Evolutionary conservation across 2,888 invertebrate species (phyloP).

Genomic region (Hirtodrosophila alboralis): DNA sequence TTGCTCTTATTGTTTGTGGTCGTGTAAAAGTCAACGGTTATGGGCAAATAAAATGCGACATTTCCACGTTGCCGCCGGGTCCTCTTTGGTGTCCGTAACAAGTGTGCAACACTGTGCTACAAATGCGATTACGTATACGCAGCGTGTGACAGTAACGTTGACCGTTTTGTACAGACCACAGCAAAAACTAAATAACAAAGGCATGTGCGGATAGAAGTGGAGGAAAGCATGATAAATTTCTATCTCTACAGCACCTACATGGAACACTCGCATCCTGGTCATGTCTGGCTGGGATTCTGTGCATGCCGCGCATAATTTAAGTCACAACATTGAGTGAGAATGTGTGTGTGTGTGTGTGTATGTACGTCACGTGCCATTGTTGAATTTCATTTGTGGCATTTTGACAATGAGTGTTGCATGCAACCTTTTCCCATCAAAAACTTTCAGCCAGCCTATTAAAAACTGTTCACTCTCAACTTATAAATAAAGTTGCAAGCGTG

Average conservation of each 20-base stretch:
- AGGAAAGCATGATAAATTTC: slow-evolving; percentile 8
- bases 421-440: slow-evolving; percentile 3
- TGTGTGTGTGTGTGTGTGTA: slow-evolving; percentile 14
- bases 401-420: slow-evolving; percentile 6
- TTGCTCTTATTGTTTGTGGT: slow-evolving; percentile 41
- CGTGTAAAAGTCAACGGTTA: slow-evolving; percentile 70
- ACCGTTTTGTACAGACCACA: slow-evolving; percentile 31
- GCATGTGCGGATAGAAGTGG: slow-evolving; percentile 1
- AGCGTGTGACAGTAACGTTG: slow-evolving; percentile 48
- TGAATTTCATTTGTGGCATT: slow-evolving; percentile 34
- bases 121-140: slow-evolving; percentile 76
- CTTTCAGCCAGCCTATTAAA: slow-evolving; percentile 24
- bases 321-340: background rate
- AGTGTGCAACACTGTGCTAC: slow-evolving; percentile 65
- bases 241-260: slow-evolving; percentile 11
- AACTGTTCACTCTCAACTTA: slow-evolving; percentile 2
- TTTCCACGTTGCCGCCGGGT: background rate
- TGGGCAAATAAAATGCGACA: slow-evolving; percentile 62
- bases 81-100: slow-evolving; percentile 48
- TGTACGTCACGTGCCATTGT: slow-evolving; percentile 47
- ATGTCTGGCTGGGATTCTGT: slow-evolving; percentile 22
- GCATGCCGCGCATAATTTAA: slow-evolving; percentile 40
- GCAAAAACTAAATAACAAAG: slow-evolving; percentile 28
- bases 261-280: slow-evolving; percentile 18
- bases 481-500: slow-evolving; percentile 6